Percentiles rank a stretch among this genome's conserved stretches.
Evolutionary conservation across 2,888 invertebrate species (phyloP).

Genomic region (Ischnura elegans): DNA sequence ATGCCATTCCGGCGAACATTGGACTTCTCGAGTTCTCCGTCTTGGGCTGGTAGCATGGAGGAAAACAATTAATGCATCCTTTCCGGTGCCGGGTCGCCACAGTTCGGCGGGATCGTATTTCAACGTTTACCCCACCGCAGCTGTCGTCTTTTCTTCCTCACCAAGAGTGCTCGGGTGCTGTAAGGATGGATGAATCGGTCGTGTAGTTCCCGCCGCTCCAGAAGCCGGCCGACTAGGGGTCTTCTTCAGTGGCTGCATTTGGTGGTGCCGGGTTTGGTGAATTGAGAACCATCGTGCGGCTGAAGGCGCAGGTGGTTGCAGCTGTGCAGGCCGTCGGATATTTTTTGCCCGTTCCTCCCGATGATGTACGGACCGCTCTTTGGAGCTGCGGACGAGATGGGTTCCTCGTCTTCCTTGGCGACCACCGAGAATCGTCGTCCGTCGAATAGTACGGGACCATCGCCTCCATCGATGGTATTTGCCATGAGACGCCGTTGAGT

Average conservation of each 20-base stretch:
- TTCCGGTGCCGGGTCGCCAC: background rate
- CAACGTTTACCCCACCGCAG: background rate
- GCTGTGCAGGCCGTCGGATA: background rate
- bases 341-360: background rate
- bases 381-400: background rate
- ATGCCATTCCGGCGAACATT: background rate
- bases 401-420: background rate
- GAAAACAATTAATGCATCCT: constrained; percentile 22
- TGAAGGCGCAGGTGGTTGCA: constrained; percentile 35
- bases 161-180: background rate
- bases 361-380: background rate
- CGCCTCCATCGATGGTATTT: background rate
- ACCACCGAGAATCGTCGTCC: background rate
- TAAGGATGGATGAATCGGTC: background rate
- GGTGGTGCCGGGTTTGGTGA: background rate
- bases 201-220: background rate
- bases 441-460: background rate
- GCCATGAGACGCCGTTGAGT: background rate
- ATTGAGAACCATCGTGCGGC: background rate
- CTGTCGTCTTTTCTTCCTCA: background rate
- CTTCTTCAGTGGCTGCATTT: background rate
- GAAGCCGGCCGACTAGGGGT: background rate
- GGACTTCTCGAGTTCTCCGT: too few species aligned
- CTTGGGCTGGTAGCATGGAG: background rate
- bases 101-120: background rate